phyloP scores from a whole-genome alignment of 2,797 vertebrate genomes.

The Caiman crocodilus region DNA sequence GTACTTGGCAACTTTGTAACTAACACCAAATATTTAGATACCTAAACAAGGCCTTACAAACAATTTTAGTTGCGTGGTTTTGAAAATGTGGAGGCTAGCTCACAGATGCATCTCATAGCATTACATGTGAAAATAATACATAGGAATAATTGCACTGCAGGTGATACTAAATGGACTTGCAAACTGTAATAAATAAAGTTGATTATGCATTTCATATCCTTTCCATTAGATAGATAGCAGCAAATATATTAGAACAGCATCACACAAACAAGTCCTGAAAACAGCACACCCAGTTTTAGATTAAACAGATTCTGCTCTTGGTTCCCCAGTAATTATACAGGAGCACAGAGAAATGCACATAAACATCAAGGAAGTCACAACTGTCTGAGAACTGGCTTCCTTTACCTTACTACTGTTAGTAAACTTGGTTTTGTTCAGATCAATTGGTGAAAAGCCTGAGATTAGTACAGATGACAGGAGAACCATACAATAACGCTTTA shows the following conservation, averaged over 20 bases:
- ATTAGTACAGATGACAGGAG: slow-evolving; percentile 61
- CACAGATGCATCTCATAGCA: neutral
- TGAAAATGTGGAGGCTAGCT: neutral
- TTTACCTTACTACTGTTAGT: slow-evolving; percentile 61
- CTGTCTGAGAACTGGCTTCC: slow-evolving; percentile 45
- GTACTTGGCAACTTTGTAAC: neutral
- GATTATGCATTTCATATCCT: slow-evolving; percentile 39
- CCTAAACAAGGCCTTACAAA: neutral
- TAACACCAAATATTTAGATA: neutral
- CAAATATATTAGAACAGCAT: slow-evolving; percentile 52
- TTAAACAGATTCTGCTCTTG: slow-evolving; percentile 75
- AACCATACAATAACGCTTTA: slow-evolving; percentile 63
- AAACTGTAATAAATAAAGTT: slow-evolving; percentile 63
- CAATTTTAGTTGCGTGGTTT: neutral
- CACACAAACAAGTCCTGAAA: slow-evolving; percentile 57
- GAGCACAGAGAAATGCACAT: slow-evolving; percentile 69
- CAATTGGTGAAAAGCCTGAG: slow-evolving; percentile 73
- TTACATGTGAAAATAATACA: slow-evolving; percentile 2
- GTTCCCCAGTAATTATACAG: slow-evolving; percentile 77
- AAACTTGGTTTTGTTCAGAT: slow-evolving; percentile 74
- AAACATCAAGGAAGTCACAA: slow-evolving; percentile 59
- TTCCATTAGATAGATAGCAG: neutral
- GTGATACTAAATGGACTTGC: slow-evolving; percentile 24
- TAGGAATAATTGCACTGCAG: slow-evolving; percentile 51
- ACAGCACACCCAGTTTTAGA: slow-evolving; percentile 74